Percentiles rank a stretch among this genome's conserved stretches.
Evolutionary conservation across 2,888 invertebrate genomes (phyloP).

Genomic region (Doris montereyensis): DNA sequence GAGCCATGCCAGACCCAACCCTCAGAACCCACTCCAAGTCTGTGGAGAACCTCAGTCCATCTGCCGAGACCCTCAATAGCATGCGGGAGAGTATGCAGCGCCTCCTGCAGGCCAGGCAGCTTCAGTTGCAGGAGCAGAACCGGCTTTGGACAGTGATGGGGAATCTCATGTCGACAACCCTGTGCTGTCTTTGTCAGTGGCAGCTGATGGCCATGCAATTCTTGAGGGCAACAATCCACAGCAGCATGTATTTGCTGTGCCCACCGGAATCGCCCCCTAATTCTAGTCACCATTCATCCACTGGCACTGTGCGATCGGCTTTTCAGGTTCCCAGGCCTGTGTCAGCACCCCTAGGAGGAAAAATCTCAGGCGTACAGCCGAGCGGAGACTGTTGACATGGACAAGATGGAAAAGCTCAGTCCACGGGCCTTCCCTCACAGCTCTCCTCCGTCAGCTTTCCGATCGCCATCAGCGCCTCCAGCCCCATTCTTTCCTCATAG

Average conservation of each 20-base stretch:
- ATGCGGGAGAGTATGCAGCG: conserved; percentile 70
- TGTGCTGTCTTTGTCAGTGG: conserved; percentile 18
- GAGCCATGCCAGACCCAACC: conserved; percentile 79
- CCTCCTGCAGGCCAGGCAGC: conserved; percentile 56
- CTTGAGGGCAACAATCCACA: neutral
- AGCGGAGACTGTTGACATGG: conserved; percentile 51
- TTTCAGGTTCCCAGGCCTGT: conserved; percentile 51
- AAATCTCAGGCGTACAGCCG: neutral
- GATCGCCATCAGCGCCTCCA: conserved; percentile 65
- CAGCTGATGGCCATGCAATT: conserved; percentile 3
- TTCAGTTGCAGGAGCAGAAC: conserved; percentile 49
- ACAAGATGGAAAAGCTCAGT: conserved; percentile 57
- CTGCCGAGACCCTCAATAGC: conserved; percentile 58
- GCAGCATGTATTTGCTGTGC: neutral
- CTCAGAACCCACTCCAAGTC: neutral
- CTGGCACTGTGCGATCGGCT: conserved; percentile 36
- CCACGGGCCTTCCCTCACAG: conserved; percentile 58
- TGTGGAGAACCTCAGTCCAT: conserved; percentile 24
- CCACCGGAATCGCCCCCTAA: conserved; percentile 15
- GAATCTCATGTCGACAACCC: conserved; percentile 28
- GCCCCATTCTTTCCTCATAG: conserved; percentile 51
- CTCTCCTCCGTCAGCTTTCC: conserved; percentile 37
- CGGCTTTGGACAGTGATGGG: conserved; percentile 54
- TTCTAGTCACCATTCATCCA: conserved; percentile 11
- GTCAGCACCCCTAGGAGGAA: conserved; percentile 52